Conservation (phyloP, 2,888 invertebrate genomes). For the Troglohyphantes excavatus region DNA sequence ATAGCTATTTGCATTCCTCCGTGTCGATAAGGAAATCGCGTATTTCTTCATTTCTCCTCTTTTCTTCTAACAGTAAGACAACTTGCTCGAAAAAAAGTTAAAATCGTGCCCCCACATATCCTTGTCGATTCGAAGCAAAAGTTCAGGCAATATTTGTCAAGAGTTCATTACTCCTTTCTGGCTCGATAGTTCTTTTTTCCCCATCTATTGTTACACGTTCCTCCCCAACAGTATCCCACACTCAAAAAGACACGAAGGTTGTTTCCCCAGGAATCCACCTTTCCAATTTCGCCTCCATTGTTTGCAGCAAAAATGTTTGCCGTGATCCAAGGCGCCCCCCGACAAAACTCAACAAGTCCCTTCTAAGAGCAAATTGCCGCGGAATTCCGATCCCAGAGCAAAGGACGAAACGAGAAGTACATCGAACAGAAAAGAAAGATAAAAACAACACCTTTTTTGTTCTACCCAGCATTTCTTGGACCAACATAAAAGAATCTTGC, state of each 20-base stretch:
- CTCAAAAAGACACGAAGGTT: not conserved
- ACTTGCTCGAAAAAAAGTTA: not conserved
- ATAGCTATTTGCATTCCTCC: too few species aligned
- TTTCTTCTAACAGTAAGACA: not conserved
- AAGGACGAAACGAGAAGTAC: not conserved
- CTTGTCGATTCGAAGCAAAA: not conserved
- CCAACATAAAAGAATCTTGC: conserved; percentile 6
- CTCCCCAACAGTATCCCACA: not conserved
- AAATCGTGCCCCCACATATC: not conserved
- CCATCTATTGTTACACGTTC: not conserved
- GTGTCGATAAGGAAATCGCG: too few species aligned
- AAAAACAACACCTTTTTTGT: not conserved
- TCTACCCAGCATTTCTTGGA: conserved; percentile 14
- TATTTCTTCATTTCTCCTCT: not conserved
- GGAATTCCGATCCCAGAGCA: not conserved
- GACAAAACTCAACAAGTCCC: conserved; percentile 36
- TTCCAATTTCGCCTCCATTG: not conserved
- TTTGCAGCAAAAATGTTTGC: conserved; percentile 30
- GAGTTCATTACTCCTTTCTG: not conserved
- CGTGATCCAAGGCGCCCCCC: too few species aligned
- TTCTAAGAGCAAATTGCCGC: conserved; percentile 27
- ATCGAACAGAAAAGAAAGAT: conserved; percentile 3
- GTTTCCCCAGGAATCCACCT: not conserved
- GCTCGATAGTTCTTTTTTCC: not conserved
- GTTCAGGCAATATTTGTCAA: conserved; percentile 9